Base-by-base conservation (phyloP, 30 jellyfish, hydroid and myxozoan species). In the Nemopilema nomurai region DNA sequence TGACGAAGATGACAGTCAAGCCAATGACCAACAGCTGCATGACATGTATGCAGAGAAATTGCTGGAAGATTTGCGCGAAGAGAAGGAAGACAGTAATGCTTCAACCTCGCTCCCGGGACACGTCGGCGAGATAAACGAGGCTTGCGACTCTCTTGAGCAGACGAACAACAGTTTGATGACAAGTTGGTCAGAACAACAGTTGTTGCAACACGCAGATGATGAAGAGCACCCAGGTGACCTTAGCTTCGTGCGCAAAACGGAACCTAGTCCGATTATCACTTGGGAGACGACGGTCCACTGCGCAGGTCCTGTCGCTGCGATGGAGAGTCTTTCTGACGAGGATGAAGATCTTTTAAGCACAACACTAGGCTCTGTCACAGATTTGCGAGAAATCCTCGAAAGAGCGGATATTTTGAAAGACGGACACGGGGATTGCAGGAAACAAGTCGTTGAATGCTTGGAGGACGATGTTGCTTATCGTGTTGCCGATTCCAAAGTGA, bases 131-230 rank as follows among this genome's bases (percentile, higher is more conserved):
- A 21, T 9, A 33, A 49, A 82, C 32, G 92, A 83, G 6, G 13
- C 81, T 26, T 67, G 32, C 32, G 50, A 49, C 18, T 71, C 92
- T 21, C 21, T 30, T 24, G 92, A 83, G 19, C 74, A 70, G 49
- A 53, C 62, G 23, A 72, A 71, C 17, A 71, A 41, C 18, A 83
- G 85, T 76, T 72, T 83, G 62, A 70, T 83, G 73, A 83, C 92
- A 4, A 83, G 92, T 66, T 83, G 92, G 92, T 70, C 86, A 18
- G 92, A 83, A 49, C 92, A 70, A n/a, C 80, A 72, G 21, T 24
- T 72, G 18, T 32, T 30, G 64, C 71, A 53, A 1, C 86, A 62
- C 18, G 71, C 53, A 3, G 21, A 63, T 29, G 66, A 28, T 6
- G 29, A 21, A 18, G 83, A 83, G 16, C 50, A 0, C 20, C 24